Evolutionary conservation across 1,140 invertebrate genomes (phyloP), one percentile per base, ranked within the genome.

Genomic region (Cydia strobilella): DNA sequence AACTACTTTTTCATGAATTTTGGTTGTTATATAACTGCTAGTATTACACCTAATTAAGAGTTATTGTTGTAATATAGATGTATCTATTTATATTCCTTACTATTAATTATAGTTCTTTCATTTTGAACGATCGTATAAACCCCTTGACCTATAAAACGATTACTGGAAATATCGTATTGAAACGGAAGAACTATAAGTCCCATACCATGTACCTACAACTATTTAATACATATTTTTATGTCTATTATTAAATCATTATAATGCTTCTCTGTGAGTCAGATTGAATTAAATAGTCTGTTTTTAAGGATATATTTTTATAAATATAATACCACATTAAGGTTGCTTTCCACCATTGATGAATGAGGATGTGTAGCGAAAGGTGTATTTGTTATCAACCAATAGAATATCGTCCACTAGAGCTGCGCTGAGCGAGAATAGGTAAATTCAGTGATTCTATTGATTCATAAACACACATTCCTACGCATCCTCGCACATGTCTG

Each of bases 71-170:
- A 79, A 78, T 76, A 75, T 73, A 80, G 77, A 73, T 77, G 79
- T 84, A 81, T 75, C 81, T 80, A 82, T 82, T 82, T 84, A 82
- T 86, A 77, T 81, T 76, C 74, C 54, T 63, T 66, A 75, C 69
- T 59, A 59, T 59, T 59, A 23, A 59, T 54, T 18, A 54, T 59
- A 59, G 20, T 59, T 59, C 54, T 59, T 59, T 20, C 54, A 23
- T 59, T 59, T 59, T 23, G 54, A 59, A 23, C 54, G 18, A n/a
- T 51, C n/a, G 48, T n/a, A 12, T 51, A 48, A 48, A 13, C 15
- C n/a, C 13, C 45, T 15, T 48, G 15, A 15, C 45, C 9, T 54
- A 18, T 59, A 23, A 7, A 59, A 59, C 4, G 18, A 59, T 59
- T 5, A 9, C n/a, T 3, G n/a, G n/a, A 59, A 59, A 23, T 59